Conservation (phyloP, 1,140 invertebrate genomes). For the Adoxophyes honmai region DNA sequence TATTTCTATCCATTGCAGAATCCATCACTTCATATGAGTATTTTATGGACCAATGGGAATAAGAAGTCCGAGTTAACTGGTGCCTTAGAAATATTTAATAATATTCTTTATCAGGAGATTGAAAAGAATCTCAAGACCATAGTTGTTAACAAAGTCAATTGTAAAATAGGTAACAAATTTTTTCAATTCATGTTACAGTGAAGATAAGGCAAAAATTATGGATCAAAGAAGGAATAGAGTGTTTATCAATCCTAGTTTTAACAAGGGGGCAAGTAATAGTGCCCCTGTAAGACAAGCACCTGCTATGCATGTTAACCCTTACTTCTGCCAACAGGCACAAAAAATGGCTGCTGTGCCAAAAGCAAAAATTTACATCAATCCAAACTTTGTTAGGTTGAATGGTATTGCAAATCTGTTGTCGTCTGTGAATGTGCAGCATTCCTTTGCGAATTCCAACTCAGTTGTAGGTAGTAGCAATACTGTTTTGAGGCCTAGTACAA, state of each 20-base stretch:
- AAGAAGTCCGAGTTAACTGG: conserved; percentile 64
- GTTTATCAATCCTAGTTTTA: conserved; percentile 64
- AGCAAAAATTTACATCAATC: conserved; percentile 58
- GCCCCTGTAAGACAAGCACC: conserved; percentile 14
- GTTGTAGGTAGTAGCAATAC: neutral
- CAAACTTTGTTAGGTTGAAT: conserved; percentile 47
- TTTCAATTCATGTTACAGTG: conserved; percentile 43
- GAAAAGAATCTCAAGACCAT: conserved; percentile 26
- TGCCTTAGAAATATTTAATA: conserved; percentile 43
- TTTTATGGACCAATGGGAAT: conserved; percentile 82
- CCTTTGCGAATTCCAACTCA: neutral
- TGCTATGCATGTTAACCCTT: conserved; percentile 41
- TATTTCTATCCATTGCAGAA: conserved; percentile 76
- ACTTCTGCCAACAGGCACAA: conserved; percentile 27
- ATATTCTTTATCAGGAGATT: conserved; percentile 36
- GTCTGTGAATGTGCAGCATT: neutral
- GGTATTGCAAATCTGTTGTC: neutral
- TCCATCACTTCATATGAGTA: conserved; percentile 84
- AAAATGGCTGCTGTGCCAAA: neutral
- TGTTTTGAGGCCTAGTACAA: too few relatives aligned
- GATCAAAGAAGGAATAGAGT: conserved; percentile 45
- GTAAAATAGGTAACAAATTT: conserved; percentile 60
- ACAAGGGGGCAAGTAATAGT: conserved; percentile 21
- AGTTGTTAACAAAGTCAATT: conserved; percentile 44
- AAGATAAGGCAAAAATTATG: conserved; percentile 21